phyloP scores from a whole-genome alignment of 2,888 invertebrate genomes.

The Chrysotoxum bicinctum region DNA sequence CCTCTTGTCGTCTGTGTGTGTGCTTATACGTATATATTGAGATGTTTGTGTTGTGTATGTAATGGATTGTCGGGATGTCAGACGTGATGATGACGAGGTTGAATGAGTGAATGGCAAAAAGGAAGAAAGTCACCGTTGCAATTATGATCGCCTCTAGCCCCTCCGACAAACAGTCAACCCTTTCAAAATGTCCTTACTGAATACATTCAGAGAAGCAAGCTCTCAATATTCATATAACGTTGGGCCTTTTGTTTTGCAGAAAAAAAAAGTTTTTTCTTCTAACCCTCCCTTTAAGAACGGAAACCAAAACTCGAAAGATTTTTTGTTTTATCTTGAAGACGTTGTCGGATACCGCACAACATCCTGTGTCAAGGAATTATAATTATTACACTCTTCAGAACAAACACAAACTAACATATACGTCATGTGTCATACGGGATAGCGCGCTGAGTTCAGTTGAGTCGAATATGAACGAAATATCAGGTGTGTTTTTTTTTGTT shows the following conservation, averaged over 20 bases:
- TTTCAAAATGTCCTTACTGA: constrained; percentile 48
- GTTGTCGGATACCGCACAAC: constrained; percentile 68
- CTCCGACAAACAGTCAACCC: constrained; percentile 55
- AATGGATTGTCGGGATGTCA: constrained; percentile 68
- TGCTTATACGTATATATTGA: neutral
- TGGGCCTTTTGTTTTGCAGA: constrained; percentile 52
- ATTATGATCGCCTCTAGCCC: constrained; percentile 64
- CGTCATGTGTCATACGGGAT: constrained; percentile 28
- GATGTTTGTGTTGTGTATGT: constrained; percentile 37
- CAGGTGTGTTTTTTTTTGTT: constrained; percentile 21
- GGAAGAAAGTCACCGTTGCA: constrained; percentile 72
- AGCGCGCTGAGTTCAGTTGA: constrained; percentile 42
- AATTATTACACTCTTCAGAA: constrained; percentile 70
- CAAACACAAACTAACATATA: constrained; percentile 58
- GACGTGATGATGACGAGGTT: constrained; percentile 70
- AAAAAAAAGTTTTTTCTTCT: constrained; percentile 9
- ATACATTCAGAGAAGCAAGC: constrained; percentile 7
- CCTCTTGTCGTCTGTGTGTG: neutral
- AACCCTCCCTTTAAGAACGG: constrained; percentile 45
- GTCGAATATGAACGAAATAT: constrained; percentile 56
- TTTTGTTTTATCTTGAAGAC: constrained; percentile 63
- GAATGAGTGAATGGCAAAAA: constrained; percentile 67
- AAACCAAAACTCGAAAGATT: constrained; percentile 52
- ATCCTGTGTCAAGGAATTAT: constrained; percentile 71
- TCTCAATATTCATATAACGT: constrained; percentile 15